Percentiles rank a stretch among this genome's conserved stretches.
Evolutionary conservation across 2,797 vertebrate species (phyloP).

Genomic region (Argyrosomus regius): DNA sequence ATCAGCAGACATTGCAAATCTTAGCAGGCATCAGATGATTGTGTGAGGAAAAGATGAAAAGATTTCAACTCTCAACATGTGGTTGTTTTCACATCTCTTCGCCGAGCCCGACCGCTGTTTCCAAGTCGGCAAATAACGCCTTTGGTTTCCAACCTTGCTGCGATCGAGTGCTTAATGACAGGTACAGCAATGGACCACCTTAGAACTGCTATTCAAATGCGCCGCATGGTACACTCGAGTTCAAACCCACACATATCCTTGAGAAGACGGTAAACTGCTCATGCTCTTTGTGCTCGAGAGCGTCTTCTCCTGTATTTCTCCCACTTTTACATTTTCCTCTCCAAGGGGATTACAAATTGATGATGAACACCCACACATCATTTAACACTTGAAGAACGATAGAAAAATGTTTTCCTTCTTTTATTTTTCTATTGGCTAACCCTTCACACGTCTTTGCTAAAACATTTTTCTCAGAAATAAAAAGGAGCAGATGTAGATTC

Average conservation of each 20-base stretch:
- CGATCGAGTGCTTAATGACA: background rate
- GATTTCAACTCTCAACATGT: background rate
- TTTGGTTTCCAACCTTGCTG: conserved; percentile 12
- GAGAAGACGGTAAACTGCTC: conserved; percentile 19
- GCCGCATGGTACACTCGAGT: background rate
- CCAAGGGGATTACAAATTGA: conserved; percentile 32
- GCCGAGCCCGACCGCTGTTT: background rate
- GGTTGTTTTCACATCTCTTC: background rate
- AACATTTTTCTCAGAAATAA: background rate
- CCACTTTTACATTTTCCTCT: conserved; percentile 28
- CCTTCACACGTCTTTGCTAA: background rate
- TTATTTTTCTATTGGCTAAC: background rate
- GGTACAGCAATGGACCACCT: background rate
- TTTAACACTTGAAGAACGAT: conserved; percentile 36
- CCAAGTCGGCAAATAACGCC: background rate
- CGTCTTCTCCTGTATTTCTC: conserved; percentile 2
- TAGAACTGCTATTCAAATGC: conserved; percentile 24
- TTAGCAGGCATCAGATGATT: background rate
- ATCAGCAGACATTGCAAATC: background rate
- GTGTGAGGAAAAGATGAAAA: background rate
- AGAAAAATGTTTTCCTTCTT: background rate
- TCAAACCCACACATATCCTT: conserved; percentile 39
- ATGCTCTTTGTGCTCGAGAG: conserved; percentile 6
- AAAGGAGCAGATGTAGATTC: background rate
- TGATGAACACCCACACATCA: conserved; percentile 32